phyloP scores from a whole-genome alignment of 1,140 invertebrate genomes.

The Drosophila tsacasi region DNA sequence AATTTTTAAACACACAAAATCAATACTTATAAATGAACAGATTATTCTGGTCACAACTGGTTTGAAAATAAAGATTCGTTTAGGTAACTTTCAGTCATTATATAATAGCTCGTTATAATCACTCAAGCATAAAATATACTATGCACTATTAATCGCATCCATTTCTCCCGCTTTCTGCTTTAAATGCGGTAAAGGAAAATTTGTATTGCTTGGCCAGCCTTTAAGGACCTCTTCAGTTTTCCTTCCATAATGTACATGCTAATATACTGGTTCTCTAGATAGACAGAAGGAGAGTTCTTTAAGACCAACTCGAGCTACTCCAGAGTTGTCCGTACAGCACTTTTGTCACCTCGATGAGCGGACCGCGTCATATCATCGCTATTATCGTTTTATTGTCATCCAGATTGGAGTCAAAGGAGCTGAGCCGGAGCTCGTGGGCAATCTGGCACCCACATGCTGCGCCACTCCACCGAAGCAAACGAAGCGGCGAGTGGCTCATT shows the following conservation, averaged over 20 bases:
- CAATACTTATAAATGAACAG: no score
- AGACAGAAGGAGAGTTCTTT: not conserved
- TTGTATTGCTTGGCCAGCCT: no score
- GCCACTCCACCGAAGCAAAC: conserved; percentile 37
- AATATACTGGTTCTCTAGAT: conserved; percentile 31
- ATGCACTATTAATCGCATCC: not conserved
- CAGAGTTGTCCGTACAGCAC: conserved; percentile 58
- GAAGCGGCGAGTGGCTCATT: conserved; percentile 76
- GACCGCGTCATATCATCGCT: conserved; percentile 60
- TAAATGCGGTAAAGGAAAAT: not conserved
- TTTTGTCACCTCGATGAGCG: conserved; percentile 74
- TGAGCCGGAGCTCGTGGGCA: conserved; percentile 57
- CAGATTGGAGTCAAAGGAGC: conserved; percentile 35
- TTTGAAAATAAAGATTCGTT: not conserved
- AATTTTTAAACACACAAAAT: no score
- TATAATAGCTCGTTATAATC: no score
- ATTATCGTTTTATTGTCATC: conserved; percentile 74
- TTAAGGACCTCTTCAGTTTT: not conserved
- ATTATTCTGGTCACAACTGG: no score
- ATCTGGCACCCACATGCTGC: conserved; percentile 78
- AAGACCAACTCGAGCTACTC: conserved; percentile 18
- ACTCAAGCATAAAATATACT: no score
- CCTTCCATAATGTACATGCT: conserved; percentile 38
- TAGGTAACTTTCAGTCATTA: no score
- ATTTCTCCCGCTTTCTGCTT: not conserved